Evolutionary conservation across 2,113 vertebrate species (phyloP).

Genomic region (Dicrurus megarhynchus): DNA sequence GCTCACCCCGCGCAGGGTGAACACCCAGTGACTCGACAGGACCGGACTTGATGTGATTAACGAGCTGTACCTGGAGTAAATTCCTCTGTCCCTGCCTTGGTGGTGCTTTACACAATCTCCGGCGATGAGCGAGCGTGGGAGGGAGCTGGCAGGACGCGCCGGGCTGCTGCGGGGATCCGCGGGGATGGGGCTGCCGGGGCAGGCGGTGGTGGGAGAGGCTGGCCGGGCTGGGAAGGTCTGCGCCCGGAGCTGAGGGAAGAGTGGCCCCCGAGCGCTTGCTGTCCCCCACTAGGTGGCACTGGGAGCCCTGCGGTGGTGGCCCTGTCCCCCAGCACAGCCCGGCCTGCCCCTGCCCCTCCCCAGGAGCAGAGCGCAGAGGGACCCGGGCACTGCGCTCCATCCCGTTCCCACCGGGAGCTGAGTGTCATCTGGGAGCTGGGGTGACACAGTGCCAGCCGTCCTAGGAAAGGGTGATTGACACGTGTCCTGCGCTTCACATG

Average conservation of each 20-base stretch:
- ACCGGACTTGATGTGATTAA: neutral
- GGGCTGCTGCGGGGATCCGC: neutral
- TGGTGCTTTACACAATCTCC: neutral
- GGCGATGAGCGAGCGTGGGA: neutral
- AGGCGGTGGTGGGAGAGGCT: neutral
- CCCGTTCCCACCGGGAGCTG: neutral
- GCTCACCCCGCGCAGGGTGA: neutral
- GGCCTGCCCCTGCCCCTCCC: neutral
- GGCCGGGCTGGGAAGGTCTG: neutral
- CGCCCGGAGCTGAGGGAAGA: neutral
- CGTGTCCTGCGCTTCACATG: neutral
- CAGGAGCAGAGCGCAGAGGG: too few relatives aligned
- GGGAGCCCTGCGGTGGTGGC: slow-evolving; percentile 22
- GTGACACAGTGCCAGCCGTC: fast-evolving
- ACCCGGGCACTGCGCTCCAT: neutral
- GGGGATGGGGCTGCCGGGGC: neutral
- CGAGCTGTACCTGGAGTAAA: neutral
- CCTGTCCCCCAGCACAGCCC: neutral
- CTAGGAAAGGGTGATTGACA: neutral
- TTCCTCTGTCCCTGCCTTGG: neutral
- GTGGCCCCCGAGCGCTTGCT: neutral
- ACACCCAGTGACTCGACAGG: neutral
- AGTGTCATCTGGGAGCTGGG: neutral
- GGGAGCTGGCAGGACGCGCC: neutral
- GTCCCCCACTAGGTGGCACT: slow-evolving; percentile 59